phyloP scores from a whole-genome alignment of 2,888 invertebrate species.

The Drosophila merina region DNA sequence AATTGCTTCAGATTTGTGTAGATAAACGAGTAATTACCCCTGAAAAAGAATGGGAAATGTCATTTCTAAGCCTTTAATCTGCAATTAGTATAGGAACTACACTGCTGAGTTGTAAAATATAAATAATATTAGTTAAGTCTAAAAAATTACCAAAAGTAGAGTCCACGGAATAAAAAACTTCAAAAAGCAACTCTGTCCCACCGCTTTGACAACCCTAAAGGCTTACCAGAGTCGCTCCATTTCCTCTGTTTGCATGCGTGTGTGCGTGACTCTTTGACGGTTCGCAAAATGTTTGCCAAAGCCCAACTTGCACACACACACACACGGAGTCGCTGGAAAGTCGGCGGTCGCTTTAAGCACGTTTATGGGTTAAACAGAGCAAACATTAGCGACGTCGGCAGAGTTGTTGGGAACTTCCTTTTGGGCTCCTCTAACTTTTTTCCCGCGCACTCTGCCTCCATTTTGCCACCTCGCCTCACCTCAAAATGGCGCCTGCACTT shows the following conservation, averaged over 20 bases:
- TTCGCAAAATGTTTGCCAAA: constrained; percentile 48
- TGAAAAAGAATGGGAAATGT: constrained; percentile 6
- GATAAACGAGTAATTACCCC: constrained; percentile 62
- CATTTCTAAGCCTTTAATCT: constrained; percentile 4
- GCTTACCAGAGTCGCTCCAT: constrained; percentile 40
- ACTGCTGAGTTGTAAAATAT: too few relatives aligned
- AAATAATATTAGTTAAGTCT: constrained; percentile 2
- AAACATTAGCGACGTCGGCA: constrained; percentile 52
- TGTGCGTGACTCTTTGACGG: constrained; percentile 41
- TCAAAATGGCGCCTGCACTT: constrained; percentile 54
- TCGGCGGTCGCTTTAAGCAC: constrained; percentile 44
- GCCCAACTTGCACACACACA: constrained; percentile 20
- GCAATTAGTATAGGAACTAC: constrained; percentile 8
- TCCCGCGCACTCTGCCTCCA: constrained; percentile 9
- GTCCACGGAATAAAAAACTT: constrained; percentile 10
- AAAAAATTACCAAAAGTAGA: constrained; percentile 18
- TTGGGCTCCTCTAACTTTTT: constrained; percentile 1
- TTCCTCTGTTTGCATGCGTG: constrained; percentile 22
- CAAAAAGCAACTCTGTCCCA: background rate
- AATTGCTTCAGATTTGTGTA: constrained; percentile 57
- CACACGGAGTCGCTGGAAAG: constrained; percentile 4
- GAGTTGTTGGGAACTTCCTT: constrained; percentile 26
- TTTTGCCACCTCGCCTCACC: constrained; percentile 33
- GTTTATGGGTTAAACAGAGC: constrained; percentile 73
- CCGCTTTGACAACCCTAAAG: constrained; percentile 33